Conservation (phyloP, 1,140 invertebrate genomes). For the Papilio polyxenes region DNA sequence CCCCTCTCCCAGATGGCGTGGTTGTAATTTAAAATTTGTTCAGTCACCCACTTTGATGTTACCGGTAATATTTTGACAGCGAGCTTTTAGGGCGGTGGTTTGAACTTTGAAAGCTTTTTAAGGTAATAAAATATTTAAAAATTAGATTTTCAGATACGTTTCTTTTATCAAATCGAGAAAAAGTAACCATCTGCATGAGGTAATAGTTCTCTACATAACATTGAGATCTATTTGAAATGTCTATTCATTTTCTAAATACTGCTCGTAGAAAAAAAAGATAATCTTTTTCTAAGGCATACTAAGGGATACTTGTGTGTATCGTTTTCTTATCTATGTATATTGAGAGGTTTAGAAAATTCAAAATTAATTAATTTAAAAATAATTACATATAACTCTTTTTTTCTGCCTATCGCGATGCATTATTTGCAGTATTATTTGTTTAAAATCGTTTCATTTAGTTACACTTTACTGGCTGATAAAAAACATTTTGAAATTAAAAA, state of each 20-base stretch:
- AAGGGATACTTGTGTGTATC: too few species aligned
- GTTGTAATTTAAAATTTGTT: conserved; percentile 36
- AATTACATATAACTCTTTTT: background rate
- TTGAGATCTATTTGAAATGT: background rate
- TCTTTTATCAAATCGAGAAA: background rate
- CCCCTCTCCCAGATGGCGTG: background rate
- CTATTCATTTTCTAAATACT: too few species aligned
- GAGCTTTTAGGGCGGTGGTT: conserved; percentile 13
- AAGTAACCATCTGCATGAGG: background rate
- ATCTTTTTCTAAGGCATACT: too few species aligned
- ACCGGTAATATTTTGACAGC: conserved; percentile 29
- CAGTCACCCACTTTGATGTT: conserved; percentile 37
- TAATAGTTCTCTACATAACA: background rate
- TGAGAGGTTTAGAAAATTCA: too few species aligned
- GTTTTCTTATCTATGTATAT: too few species aligned
- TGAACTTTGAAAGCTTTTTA: conserved; percentile 28
- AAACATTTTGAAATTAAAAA: background rate
- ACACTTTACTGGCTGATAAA: background rate
- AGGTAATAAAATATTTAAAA: background rate
- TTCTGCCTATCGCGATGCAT: background rate
- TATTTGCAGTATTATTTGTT: too few species aligned
- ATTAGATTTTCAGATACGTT: background rate
- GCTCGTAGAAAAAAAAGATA: too few species aligned
- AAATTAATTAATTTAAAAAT: too few species aligned
- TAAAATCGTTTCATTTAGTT: background rate